Conservation (phyloP, 2,888 invertebrate genomes). For the Papilio protenor region DNA sequence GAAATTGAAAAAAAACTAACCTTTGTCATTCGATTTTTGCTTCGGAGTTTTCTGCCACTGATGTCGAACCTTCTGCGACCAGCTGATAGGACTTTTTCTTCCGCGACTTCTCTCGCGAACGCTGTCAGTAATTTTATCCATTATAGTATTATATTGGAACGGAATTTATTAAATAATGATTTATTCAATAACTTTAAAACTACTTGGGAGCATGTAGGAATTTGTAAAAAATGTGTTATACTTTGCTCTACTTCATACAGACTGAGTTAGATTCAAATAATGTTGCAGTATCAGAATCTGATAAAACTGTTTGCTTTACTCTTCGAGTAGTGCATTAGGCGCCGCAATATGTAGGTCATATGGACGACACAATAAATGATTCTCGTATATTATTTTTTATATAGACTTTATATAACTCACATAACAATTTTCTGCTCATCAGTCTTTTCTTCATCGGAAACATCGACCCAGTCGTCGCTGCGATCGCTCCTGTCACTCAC, state of each 20-base stretch:
- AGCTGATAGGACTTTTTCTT: slow-evolving; percentile 83
- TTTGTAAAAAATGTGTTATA: slow-evolving; percentile 45
- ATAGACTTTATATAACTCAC: slow-evolving; percentile 74
- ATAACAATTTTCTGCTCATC: slow-evolving; percentile 82
- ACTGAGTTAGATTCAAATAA: slow-evolving; percentile 58
- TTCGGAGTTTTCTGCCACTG: slow-evolving; percentile 85
- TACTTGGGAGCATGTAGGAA: not conserved
- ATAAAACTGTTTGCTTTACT: slow-evolving; percentile 73
- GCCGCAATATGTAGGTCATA: slow-evolving; percentile 50
- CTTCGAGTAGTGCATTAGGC: slow-evolving; percentile 56
- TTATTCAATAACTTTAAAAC: not conserved
- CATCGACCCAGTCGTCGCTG: slow-evolving; percentile 88
- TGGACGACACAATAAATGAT: slow-evolving; percentile 23
- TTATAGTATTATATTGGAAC: slow-evolving; percentile 43
- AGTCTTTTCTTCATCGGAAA: slow-evolving; percentile 84
- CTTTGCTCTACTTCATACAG: slow-evolving; percentile 49
- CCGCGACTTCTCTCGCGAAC: slow-evolving; percentile 81
- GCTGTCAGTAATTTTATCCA: slow-evolving; percentile 72
- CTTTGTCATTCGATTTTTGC: slow-evolving; percentile 65
- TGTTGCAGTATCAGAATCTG: slow-evolving; percentile 60
- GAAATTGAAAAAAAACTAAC: slow-evolving; percentile 54
- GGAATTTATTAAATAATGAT: not conserved
- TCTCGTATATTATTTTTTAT: not conserved
- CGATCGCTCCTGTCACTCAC: slow-evolving; percentile 85
- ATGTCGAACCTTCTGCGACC: slow-evolving; percentile 86